Evolutionary conservation across 2,797 vertebrate genomes (phyloP), one percentile per base, ranked within the genome.

Genomic region (Muscicapa comitata): DNA sequence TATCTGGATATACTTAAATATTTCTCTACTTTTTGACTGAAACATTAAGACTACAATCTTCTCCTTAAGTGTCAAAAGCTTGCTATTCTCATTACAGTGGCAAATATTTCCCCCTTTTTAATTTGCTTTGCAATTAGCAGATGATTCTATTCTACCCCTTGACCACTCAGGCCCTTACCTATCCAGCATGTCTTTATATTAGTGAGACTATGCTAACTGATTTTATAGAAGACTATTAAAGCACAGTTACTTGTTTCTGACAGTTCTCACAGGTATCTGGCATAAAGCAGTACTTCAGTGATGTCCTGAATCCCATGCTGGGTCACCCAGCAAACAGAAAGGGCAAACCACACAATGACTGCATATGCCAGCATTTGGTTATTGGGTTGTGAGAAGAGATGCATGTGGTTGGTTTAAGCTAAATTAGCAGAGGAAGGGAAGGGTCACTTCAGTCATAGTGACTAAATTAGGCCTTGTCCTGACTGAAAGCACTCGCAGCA

Each of bases 21-120:
- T 47, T 83, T 63, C 7, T 81, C 42, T n/a, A 45, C 4, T 23
- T 90, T 90, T 76, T 76, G 19, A 38, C 24, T 51, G 33, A 73
- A 82, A 28, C 35, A 58, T 35, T 25, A 70, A 40, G 26, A 13
- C 7, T 45, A 2, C 8, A 20, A 2, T 45, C 20, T 65, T 81
- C 17, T 71, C 25, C 42, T 57, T 13, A 62, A 17, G 16, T 28
- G 24, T 50, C 29, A 14, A 8, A 2, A 13, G 55, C 18, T 57
- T 84, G 11, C 18, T 67, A 4, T 28, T 87, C 50, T 63, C 58
- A 68, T 26, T 68, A n/a, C 9, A 63, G 25, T 4, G 13, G 26
- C 8, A 19, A 48, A 0, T 10, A 55, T 35, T 17, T 57, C 4
- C 3, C 24, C 4, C 24, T 50, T 57, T 53, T 66, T 19, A 3